Conservation (phyloP, 2,797 vertebrate species). For the Pseudochirops corinnae region DNA sequence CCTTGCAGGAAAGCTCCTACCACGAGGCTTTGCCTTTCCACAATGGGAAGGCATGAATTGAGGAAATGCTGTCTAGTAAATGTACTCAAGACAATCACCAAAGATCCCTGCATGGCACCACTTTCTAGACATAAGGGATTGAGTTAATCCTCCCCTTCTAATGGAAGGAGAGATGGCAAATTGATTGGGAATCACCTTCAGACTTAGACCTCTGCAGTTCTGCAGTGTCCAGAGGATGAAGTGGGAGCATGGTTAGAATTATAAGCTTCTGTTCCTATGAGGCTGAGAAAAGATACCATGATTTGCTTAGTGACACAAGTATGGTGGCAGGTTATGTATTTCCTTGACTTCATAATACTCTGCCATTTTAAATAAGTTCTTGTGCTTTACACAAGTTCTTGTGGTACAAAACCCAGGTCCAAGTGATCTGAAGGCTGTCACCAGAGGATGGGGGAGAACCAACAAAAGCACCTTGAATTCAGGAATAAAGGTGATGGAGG, state of each 20-base stretch:
- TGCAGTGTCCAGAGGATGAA: not conserved
- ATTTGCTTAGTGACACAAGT: not conserved
- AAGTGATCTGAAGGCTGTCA: not conserved
- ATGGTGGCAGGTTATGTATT: not conserved
- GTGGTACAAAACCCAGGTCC: not conserved
- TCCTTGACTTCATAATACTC: not conserved
- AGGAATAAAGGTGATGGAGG: no score
- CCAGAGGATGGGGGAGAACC: no score
- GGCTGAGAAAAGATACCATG: not conserved
- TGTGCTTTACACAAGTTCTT: not conserved
- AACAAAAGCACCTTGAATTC: no score
- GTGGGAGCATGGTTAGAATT: no score
- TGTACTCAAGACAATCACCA: no score
- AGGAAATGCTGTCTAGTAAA: no score
- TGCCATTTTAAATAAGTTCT: not conserved
- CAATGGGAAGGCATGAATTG: no score
- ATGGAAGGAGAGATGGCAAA: not conserved
- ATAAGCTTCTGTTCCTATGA: not conserved
- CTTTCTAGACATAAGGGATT: not conserved
- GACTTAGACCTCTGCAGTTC: not conserved
- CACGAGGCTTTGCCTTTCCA: no score
- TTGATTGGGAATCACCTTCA: not conserved
- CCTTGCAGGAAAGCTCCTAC: no score
- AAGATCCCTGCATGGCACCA: no score
- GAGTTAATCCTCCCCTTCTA: no score